A percentile compares a stretch with the other conserved stretches of the same genome.
Conservation (phyloP, 2,113 vertebrate genomes). For the Gadus macrocephalus region DNA sequence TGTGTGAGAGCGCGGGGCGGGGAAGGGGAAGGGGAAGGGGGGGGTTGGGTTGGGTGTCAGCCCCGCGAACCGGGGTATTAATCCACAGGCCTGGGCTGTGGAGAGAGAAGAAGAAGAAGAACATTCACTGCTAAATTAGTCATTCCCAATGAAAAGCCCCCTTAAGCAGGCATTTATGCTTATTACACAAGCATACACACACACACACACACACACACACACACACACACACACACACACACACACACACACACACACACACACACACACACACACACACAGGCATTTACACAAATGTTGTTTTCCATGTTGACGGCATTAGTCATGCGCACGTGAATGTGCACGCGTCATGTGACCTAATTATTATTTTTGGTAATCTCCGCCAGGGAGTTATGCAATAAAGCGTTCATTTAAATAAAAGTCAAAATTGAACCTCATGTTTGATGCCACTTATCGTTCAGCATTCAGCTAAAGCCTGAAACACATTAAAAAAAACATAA, state of each 20-base stretch:
- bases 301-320: too few relatives aligned
- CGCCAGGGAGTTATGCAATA: too few relatives aligned
- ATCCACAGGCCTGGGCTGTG: conserved; percentile 48
- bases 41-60: conserved; percentile 58
- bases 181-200: conserved; percentile 6
- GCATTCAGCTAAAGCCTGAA: too few relatives aligned
- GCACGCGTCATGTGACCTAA: too few relatives aligned
- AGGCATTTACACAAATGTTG: neutral
- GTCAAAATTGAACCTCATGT: too few relatives aligned
- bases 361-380: too few relatives aligned
- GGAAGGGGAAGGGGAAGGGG: conserved; percentile 33
- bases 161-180: conserved; percentile 19
- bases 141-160: conserved; percentile 43
- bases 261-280: conserved; percentile 10
- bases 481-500: too few relatives aligned
- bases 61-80: conserved; percentile 68
- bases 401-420: too few relatives aligned
- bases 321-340: too few relatives aligned
- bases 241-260: neutral
- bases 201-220: conserved; percentile 17
- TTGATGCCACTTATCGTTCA: too few relatives aligned
- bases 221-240: conserved; percentile 1
- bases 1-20: conserved; percentile 46
- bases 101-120: conserved; percentile 35
- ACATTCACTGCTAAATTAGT: conserved; percentile 49